Percentiles rank a stretch among this genome's conserved stretches.
These are phyloP conservation scores for Meteorus sp. DNA, from an alignment of 1,140 invertebrate genomes.

Conservation along the genomic window DNA sequence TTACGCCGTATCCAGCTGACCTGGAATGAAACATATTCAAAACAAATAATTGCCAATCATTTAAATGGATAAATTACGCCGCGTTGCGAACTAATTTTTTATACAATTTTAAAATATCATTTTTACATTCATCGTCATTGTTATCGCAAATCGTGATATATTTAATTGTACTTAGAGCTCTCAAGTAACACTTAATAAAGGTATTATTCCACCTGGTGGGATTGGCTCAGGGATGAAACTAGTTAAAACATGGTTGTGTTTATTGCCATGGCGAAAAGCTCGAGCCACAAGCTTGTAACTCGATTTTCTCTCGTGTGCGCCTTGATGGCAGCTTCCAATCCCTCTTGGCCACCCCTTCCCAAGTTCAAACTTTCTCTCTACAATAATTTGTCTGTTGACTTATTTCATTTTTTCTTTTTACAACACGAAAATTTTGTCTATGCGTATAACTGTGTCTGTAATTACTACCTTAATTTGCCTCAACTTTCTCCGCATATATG, in stretches of 20 bases:
- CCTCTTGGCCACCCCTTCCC: neutral
- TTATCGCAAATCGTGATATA: too few relatives aligned
- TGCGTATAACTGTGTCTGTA: too few relatives aligned
- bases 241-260: constrained; percentile 21
- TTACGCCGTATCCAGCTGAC: constrained; percentile 82
- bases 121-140: too few relatives aligned
- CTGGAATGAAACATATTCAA: constrained; percentile 55
- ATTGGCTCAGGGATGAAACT: constrained; percentile 11
- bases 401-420: neutral
- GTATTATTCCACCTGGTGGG: constrained; percentile 1
- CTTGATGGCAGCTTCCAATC: constrained; percentile 2
- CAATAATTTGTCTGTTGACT: constrained; percentile 10
- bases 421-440: too few relatives aligned
- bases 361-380: constrained; percentile 9
- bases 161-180: too few relatives aligned
- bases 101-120: too few relatives aligned
- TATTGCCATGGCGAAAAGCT: constrained; percentile 18
- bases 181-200: constrained; percentile 16
- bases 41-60: neutral
- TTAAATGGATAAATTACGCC: constrained; percentile 30
- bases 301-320: neutral
- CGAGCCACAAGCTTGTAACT: constrained; percentile 16
- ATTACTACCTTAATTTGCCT: too few relatives aligned
- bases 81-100: too few relatives aligned
- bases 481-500: neutral